These are phyloP conservation scores for Lasioglossum oenotherae DNA, from an alignment of 2,888 invertebrate genomes.

Conservation along the genomic window DNA sequence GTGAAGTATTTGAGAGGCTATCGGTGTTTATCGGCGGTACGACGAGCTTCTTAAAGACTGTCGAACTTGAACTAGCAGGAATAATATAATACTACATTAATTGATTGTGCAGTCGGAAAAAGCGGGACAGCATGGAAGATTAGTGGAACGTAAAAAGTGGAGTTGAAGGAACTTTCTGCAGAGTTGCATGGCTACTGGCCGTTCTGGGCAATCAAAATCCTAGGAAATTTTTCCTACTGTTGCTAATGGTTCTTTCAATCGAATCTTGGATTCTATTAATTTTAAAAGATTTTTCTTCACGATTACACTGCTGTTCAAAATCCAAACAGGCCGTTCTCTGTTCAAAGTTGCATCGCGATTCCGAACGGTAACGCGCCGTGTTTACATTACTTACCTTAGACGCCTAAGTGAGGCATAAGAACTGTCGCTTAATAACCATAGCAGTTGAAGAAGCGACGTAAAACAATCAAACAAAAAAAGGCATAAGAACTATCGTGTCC, in stretches of 20 bases:
- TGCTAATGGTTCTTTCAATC: not conserved
- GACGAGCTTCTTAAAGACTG: not conserved
- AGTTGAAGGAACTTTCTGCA: not conserved
- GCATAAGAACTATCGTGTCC: too few relatives aligned
- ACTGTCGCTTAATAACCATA: too few relatives aligned
- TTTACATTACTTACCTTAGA: too few relatives aligned
- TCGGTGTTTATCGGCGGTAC: not conserved
- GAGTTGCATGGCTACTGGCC: not conserved
- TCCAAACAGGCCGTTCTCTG: too few relatives aligned
- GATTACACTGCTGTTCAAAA: not conserved
- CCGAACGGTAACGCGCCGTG: too few relatives aligned
- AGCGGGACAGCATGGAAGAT: not conserved
- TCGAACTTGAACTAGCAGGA: not conserved
- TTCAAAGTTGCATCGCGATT: too few relatives aligned
- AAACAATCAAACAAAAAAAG: too few relatives aligned
- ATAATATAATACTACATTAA: not conserved
- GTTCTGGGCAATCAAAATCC: not conserved
- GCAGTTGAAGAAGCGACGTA: too few relatives aligned
- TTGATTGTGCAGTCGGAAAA: not conserved
- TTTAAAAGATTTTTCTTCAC: not conserved
- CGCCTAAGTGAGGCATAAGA: too few relatives aligned
- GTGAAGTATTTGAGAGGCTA: not conserved
- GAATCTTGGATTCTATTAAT: not conserved
- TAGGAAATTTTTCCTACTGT: not conserved
- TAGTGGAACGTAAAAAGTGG: constrained; percentile 1